Conservation (phyloP, 2,888 invertebrate genomes). For the Prenolepis imparis region DNA sequence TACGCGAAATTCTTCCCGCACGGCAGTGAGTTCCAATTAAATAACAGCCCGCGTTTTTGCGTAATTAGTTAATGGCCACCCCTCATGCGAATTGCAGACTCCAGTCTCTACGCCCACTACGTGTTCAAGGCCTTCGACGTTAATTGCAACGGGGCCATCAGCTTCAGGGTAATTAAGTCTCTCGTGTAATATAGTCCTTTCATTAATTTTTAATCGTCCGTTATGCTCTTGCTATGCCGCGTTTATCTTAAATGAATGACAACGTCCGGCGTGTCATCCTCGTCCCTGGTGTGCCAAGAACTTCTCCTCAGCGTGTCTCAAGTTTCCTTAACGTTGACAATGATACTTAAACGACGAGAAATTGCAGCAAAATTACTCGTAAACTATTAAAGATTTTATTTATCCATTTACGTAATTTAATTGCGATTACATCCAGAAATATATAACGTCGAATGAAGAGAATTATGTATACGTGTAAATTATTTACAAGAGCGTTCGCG, state of each 20-base stretch:
- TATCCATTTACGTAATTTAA: not conserved
- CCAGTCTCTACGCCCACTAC: constrained; percentile 98
- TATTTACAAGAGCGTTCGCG: not conserved
- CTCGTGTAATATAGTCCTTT: constrained; percentile 41
- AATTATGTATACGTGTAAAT: not conserved
- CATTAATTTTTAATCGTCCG: constrained; percentile 34
- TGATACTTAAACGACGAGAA: not conserved
- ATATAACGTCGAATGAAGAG: not conserved
- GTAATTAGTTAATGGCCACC: constrained; percentile 71
- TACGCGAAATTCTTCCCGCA: constrained; percentile 99
- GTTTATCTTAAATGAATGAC: not conserved
- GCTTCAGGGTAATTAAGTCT: constrained; percentile 95
- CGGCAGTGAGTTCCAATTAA: constrained; percentile 93
- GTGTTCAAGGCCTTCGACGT: constrained; percentile 99
- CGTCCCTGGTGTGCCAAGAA: not conserved
- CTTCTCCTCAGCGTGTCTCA: not conserved
- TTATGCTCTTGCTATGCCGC: not conserved
- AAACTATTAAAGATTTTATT: constrained; percentile 1
- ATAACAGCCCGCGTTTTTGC: constrained; percentile 67
- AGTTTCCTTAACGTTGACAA: not conserved
- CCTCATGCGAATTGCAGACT: constrained; percentile 90
- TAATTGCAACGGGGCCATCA: constrained; percentile 98
- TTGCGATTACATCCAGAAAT: not conserved
- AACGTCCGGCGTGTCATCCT: not conserved
- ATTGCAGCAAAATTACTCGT: not conserved